Percentiles rank a stretch among this genome's conserved stretches.
Conservation (phyloP, 2,888 invertebrate genomes). For the Drosophila maculinotata region DNA sequence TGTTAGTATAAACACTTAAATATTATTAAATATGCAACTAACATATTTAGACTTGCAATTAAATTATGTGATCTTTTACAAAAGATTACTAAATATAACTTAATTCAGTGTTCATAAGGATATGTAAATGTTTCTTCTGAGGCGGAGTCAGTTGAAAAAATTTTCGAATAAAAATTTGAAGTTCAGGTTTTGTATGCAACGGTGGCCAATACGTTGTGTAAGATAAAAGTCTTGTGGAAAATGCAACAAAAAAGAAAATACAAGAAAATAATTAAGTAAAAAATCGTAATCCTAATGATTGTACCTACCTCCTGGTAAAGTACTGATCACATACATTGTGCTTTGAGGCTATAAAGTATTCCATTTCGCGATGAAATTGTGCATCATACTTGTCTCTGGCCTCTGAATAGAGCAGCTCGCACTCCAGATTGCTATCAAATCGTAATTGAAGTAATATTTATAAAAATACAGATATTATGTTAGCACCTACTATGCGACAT, state of each 20-base stretch:
- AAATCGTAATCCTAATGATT: slow-evolving; percentile 11
- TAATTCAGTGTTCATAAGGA: slow-evolving; percentile 46
- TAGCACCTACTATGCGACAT: slow-evolving; percentile 47
- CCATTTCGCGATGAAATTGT: slow-evolving; percentile 43
- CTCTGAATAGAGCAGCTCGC: slow-evolving; percentile 21
- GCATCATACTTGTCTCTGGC: slow-evolving; percentile 30
- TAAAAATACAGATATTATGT: neutral
- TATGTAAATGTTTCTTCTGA: slow-evolving; percentile 41
- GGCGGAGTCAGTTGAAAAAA: slow-evolving; percentile 50
- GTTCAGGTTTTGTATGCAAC: slow-evolving; percentile 48
- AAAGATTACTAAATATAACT: neutral
- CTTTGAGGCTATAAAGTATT: slow-evolving; percentile 11
- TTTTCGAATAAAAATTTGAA: slow-evolving; percentile 28
- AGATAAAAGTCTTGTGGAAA: slow-evolving; percentile 28
- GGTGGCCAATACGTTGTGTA: slow-evolving; percentile 56
- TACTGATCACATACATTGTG: slow-evolving; percentile 23
- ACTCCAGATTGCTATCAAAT: slow-evolving; percentile 37
- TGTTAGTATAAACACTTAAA: slow-evolving; percentile 13
- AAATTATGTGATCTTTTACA: neutral
- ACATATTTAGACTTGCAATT: slow-evolving; percentile 35
- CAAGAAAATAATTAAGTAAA: neutral
- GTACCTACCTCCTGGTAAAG: slow-evolving; percentile 39
- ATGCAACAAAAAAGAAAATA: neutral
- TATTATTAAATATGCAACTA: neutral
- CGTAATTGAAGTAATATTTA: too few relatives aligned